Evolutionary conservation across 2,888 invertebrate species (phyloP), one percentile per base, ranked within the genome.

Genomic region (Lysandra bellargus): DNA sequence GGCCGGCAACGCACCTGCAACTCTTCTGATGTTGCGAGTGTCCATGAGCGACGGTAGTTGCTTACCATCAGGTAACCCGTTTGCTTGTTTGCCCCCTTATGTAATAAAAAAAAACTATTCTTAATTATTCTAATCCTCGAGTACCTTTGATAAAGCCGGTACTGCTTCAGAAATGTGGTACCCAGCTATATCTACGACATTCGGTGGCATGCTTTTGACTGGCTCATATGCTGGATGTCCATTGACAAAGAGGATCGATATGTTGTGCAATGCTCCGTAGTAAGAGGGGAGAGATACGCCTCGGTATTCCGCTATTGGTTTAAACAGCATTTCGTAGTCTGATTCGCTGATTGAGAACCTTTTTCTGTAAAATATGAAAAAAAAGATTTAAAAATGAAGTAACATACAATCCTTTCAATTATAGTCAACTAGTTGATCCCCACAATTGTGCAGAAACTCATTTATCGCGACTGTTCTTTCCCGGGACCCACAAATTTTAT

Each of bases 171-270:
- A 73, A n/a, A 73, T 73, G n/a, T 73, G 73, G 33, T 40, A 73
- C 7, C 73, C 73, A n/a, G 73, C 73, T 37, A 73, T 73, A n/a
- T 73, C 73, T 44, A 73, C 73, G 7, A 73, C 73, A n/a, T 73
- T 73, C 5, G 73, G 73, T 40, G 73, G 73, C 30, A 40, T 14
- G 17, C 49, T 76, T n/a, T 57, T 76, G 6, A 57, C 57, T 12
- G 57, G 57, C n/a, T 23, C 76, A n/a, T 40, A 30, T 14, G 57
- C 49, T 14, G 30, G 53, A 12, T 76, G 49, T 4, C 30, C 12
- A 23, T 76, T 76, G 12, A 76, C 53, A 23, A 76, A 33, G 7
- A 76, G 14, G 1, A 57, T 30, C 1, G 76, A 57, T 30, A 73
- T 40, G 17, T 73, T 73, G 33, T 73, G n/a, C 7, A 73, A n/a